Conservation (phyloP, 2,888 invertebrate genomes). For the Cerceris rybyensis region DNA sequence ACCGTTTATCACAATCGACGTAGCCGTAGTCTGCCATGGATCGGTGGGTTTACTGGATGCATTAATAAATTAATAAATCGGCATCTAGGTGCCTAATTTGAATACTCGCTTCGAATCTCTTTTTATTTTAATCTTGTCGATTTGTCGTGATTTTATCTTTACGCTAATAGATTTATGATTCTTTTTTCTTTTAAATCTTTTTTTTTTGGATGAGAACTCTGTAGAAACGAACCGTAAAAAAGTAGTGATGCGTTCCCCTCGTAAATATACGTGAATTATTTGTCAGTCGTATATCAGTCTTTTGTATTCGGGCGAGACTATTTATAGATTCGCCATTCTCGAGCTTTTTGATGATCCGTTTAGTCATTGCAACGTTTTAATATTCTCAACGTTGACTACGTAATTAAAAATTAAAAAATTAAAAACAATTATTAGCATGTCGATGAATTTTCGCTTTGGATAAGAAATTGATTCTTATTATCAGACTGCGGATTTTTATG, state of each 20-base stretch:
- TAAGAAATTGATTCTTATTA: no score
- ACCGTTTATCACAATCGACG: constrained; percentile 4
- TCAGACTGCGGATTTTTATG: no score
- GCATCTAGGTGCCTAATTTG: constrained; percentile 4
- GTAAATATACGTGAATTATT: not conserved
- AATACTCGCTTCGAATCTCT: not conserved
- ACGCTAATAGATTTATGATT: constrained; percentile 6
- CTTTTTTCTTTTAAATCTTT: not conserved
- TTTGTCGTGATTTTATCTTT: not conserved
- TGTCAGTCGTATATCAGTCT: not conserved
- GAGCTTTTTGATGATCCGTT: not conserved
- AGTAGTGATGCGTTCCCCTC: not conserved
- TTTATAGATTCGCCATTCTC: not conserved
- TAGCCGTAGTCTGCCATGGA: not conserved
- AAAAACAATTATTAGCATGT: no score
- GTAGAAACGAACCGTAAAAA: not conserved
- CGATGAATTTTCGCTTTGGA: no score
- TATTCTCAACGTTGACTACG: no score
- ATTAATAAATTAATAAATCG: not conserved
- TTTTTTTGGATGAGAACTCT: not conserved
- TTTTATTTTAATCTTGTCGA: not conserved
- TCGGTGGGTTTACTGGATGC: no score
- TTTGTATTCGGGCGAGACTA: constrained; percentile 1
- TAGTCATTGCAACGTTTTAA: no score
- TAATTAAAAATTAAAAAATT: no score